Conservation (phyloP, 1,140 invertebrate genomes). For the silkworm (Bombyx mori) region DNA sequence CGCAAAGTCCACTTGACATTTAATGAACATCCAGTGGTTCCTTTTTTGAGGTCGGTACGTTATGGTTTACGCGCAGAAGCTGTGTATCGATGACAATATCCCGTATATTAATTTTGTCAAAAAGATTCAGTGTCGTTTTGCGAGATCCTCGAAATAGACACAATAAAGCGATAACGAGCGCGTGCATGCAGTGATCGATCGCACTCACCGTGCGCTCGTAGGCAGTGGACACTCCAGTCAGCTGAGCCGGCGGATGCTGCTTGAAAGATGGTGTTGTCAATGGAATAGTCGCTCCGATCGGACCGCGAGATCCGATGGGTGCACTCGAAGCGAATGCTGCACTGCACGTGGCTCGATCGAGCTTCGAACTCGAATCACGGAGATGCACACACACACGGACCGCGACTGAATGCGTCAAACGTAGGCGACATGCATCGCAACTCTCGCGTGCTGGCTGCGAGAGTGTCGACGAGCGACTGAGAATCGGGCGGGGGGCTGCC, state of each 20-base stretch:
- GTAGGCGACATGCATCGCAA: conserved; percentile 53
- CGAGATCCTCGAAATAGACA: conserved; percentile 63
- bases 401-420: conserved; percentile 50
- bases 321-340: conserved; percentile 29
- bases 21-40: too few species aligned
- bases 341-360: conserved; percentile 43
- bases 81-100: too few species aligned
- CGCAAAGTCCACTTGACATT: too few species aligned
- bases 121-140: conserved; percentile 21
- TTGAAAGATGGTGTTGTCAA: conserved; percentile 11
- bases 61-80: too few species aligned
- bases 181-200: conserved; percentile 59
- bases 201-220: conserved; percentile 65
- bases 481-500: conserved; percentile 43
- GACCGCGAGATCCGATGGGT: conserved; percentile 17
- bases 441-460: conserved; percentile 57
- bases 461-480: conserved; percentile 67
- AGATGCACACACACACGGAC: conserved; percentile 52
- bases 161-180: conserved; percentile 35
- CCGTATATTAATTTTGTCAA: too few species aligned
- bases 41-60: too few species aligned
- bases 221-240: conserved; percentile 45
- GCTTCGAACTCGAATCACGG: conserved; percentile 43
- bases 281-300: conserved; percentile 10
- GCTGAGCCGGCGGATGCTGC: conserved; percentile 37